Percentiles rank a stretch among this genome's conserved stretches.
Evolutionary conservation across 2,113 vertebrate genomes (phyloP).

Genomic region (Rhinoderma darwinii): DNA sequence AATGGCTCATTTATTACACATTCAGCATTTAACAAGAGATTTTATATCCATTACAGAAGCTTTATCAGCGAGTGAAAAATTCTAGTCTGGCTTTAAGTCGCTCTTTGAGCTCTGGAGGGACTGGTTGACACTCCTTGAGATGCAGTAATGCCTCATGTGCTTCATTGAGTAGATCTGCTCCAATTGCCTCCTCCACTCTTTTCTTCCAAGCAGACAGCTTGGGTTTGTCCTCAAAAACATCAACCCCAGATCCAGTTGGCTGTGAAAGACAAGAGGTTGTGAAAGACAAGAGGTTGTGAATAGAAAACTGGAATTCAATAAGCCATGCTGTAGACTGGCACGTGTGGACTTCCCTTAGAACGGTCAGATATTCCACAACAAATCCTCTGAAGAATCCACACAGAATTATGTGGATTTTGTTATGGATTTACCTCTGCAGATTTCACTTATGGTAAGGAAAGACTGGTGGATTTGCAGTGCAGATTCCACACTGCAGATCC

Average conservation of each 20-base stretch:
- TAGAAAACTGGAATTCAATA: too few species aligned
- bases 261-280: conserved; percentile 58
- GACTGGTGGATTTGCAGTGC: too few species aligned
- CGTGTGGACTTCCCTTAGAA: too few species aligned
- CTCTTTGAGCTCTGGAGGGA: conserved; percentile 62
- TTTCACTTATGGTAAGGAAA: too few species aligned
- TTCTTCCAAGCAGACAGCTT: conserved; percentile 75
- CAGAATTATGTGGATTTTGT: too few species aligned
- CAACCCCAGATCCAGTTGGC: conserved; percentile 76
- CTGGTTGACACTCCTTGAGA: not conserved
- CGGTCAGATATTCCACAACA: too few species aligned
- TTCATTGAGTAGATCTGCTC: conserved; percentile 73
- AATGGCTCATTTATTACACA: not conserved
- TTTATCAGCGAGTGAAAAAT: not conserved
- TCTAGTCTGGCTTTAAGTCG: conserved; percentile 69
- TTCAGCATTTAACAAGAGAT: not conserved
- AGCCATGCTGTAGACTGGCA: too few species aligned
- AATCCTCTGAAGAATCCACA: too few species aligned
- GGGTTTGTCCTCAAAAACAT: conserved; percentile 74
- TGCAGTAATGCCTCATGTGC: conserved; percentile 68
- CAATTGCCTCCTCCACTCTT: conserved; percentile 71
- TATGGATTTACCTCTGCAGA: too few species aligned
- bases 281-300: not conserved
- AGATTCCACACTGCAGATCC: too few species aligned
- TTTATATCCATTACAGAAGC: not conserved